These are phyloP conservation scores for Limnephilus marmoratus DNA, from an alignment of 2,888 invertebrate species.

Conservation along the genomic window DNA sequence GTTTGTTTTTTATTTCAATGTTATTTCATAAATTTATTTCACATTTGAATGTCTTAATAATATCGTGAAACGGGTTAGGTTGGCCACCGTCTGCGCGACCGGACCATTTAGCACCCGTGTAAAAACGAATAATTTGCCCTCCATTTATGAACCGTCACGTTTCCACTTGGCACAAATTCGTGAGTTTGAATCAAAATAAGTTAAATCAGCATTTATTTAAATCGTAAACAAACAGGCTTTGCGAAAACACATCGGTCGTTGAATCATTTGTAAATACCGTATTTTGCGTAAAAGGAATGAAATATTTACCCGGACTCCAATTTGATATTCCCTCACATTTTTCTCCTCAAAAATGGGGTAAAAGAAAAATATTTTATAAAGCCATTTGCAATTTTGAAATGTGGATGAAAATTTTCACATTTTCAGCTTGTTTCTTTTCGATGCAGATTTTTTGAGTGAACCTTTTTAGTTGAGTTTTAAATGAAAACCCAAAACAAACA, in stretches of 20 bases:
- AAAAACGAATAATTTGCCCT: constrained; percentile 34
- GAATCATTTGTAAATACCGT: constrained; percentile 44
- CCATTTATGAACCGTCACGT: constrained; percentile 41
- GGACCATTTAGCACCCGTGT: constrained; percentile 13
- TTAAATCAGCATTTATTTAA: constrained; percentile 43
- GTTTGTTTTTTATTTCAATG: too few relatives aligned
- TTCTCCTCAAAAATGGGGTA: neutral
- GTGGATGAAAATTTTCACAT: neutral
- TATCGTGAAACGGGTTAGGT: neutral
- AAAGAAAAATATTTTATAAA: constrained; percentile 30
- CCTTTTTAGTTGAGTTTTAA: neutral
- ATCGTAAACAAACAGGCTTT: constrained; percentile 38
- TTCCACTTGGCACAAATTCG: constrained; percentile 25
- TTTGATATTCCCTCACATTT: constrained; percentile 38
- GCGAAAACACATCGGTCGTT: constrained; percentile 30
- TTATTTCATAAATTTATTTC: neutral
- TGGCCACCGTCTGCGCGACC: neutral
- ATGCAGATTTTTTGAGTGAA: neutral
- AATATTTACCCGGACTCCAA: constrained; percentile 31
- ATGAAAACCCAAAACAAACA: neutral
- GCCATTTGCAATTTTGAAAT: constrained; percentile 26
- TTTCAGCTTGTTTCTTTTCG: neutral
- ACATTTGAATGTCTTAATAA: neutral
- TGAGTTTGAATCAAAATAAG: constrained; percentile 45
- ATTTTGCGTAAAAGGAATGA: constrained; percentile 25